phyloP scores from a whole-genome alignment of 2,888 invertebrate species.

The Napeogenes sylphis region DNA sequence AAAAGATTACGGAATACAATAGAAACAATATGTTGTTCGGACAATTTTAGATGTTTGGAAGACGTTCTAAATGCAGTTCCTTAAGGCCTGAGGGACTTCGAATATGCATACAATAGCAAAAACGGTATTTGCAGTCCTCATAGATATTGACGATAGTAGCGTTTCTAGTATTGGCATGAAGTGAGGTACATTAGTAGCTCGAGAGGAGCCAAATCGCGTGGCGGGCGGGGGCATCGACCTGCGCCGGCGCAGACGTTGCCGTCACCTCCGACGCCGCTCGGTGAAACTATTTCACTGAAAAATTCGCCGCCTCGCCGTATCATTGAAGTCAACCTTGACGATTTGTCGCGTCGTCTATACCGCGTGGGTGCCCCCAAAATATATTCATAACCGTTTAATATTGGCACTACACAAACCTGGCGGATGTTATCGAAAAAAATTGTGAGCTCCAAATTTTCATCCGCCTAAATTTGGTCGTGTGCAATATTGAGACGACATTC shows the following conservation, averaged over 20 bases:
- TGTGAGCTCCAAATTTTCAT: neutral
- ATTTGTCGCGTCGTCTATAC: constrained; percentile 70
- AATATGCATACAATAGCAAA: no score
- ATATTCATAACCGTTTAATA: constrained; percentile 64
- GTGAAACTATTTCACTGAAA: constrained; percentile 76
- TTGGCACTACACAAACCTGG: constrained; percentile 55
- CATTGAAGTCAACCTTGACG: constrained; percentile 73
- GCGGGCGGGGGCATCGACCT: constrained; percentile 70
- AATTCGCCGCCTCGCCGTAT: constrained; percentile 65
- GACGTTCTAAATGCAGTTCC: no score
- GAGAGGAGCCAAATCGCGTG: constrained; percentile 67
- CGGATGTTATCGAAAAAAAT: constrained; percentile 18
- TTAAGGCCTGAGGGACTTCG: no score
- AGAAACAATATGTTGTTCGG: neutral
- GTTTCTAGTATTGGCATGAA: constrained; percentile 41
- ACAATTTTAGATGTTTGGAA: no score
- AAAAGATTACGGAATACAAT: neutral
- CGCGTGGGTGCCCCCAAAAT: constrained; percentile 67
- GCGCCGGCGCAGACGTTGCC: constrained; percentile 71
- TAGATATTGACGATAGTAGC: constrained; percentile 14
- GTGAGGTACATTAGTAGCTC: constrained; percentile 55
- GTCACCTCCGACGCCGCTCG: constrained; percentile 57
- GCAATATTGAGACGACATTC: constrained; percentile 9
- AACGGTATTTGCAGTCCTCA: neutral
- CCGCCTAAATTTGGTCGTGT: neutral